Conservation (phyloP, 2,113 vertebrate genomes). For the Spea multiplicata region DNA sequence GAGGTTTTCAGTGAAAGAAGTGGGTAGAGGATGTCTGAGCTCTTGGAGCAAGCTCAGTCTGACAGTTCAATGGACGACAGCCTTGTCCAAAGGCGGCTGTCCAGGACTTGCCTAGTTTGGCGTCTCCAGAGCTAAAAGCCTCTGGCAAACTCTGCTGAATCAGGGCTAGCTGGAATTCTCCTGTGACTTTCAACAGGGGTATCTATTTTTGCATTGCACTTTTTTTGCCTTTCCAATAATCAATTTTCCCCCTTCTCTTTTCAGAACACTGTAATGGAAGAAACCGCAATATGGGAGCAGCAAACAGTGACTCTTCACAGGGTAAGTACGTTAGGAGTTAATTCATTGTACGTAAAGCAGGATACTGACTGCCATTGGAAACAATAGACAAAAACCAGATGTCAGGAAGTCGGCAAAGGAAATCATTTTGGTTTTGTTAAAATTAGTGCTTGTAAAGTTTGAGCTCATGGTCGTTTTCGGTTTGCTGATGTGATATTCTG, state of each 20-base stretch:
- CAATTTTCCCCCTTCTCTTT: background rate
- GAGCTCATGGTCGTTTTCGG: constrained; percentile 48
- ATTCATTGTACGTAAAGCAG: constrained; percentile 65
- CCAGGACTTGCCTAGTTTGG: background rate
- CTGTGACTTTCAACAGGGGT: background rate
- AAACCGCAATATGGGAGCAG: constrained; percentile 99
- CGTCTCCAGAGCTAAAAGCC: too few species aligned
- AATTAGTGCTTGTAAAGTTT: constrained; percentile 61
- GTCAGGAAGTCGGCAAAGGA: constrained; percentile 85
- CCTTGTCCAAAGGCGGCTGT: background rate
- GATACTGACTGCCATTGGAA: constrained; percentile 68
- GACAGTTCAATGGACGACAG: background rate
- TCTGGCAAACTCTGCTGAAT: background rate
- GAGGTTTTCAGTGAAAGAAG: background rate
- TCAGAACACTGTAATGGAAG: constrained; percentile 97
- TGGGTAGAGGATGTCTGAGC: background rate
- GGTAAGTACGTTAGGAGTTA: constrained; percentile 71
- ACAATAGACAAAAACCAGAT: constrained; percentile 87
- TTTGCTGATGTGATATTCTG: constrained; percentile 10
- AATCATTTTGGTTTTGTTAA: constrained; percentile 69
- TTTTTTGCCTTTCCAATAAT: background rate
- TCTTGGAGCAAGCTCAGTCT: background rate
- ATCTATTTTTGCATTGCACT: background rate
- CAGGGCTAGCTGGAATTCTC: too few species aligned
- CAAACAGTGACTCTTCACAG: constrained; percentile 99